Conservation (phyloP, 2,797 vertebrate species). For the Girardinus metallicus region DNA sequence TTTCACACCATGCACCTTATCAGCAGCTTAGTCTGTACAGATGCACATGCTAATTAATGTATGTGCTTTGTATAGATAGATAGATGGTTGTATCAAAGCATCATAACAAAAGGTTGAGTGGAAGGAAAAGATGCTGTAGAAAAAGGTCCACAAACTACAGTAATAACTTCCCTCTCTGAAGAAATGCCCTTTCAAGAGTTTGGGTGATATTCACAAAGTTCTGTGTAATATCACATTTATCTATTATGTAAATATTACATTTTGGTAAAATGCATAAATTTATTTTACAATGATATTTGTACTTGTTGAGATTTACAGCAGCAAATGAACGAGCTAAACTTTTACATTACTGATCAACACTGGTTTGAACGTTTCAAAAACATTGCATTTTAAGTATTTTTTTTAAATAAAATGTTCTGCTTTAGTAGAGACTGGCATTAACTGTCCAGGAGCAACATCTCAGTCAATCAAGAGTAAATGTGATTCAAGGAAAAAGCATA, state of each 20-base stretch:
- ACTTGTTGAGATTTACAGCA: too few species aligned
- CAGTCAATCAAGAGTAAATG: slow-evolving; percentile 38
- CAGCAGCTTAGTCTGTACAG: slow-evolving; percentile 32
- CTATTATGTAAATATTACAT: too few species aligned
- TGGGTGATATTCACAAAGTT: not conserved
- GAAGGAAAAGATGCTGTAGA: too few species aligned
- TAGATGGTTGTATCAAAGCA: too few species aligned
- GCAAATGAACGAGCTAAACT: too few species aligned
- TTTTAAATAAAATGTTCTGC: slow-evolving; percentile 17
- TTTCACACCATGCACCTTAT: slow-evolving; percentile 44
- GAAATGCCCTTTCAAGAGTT: not conserved
- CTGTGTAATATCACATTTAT: too few species aligned
- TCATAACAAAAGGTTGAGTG: too few species aligned
- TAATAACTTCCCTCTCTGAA: not conserved
- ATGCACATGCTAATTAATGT: slow-evolving; percentile 30
- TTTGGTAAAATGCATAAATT: too few species aligned
- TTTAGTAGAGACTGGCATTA: slow-evolving; percentile 7
- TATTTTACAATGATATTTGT: too few species aligned
- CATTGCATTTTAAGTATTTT: not conserved
- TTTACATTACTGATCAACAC: too few species aligned
- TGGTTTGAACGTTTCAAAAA: not conserved
- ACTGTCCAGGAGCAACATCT: slow-evolving; percentile 27
- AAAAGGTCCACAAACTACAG: too few species aligned
- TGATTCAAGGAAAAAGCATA: slow-evolving; percentile 16
- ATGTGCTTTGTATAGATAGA: not conserved